Evolutionary conservation across 2,113 vertebrate species (phyloP).

Genomic region (Menidia beryllina): DNA sequence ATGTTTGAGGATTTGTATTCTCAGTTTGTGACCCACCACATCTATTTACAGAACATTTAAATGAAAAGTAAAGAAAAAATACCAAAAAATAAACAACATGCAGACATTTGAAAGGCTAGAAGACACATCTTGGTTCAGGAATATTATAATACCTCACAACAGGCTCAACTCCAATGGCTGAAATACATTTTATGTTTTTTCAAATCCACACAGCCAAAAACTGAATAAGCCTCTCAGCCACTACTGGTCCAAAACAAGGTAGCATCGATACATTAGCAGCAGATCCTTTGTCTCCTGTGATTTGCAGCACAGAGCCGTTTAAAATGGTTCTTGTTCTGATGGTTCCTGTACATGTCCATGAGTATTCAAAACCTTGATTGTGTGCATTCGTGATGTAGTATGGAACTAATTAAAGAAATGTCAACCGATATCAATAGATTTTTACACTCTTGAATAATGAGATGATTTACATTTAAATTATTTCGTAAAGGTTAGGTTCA

Average conservation of each 20-base stretch:
- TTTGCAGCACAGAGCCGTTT: not conserved
- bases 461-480: not conserved
- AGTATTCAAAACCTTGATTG: not conserved
- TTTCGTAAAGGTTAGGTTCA: not conserved
- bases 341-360: not conserved
- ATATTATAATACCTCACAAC: not conserved
- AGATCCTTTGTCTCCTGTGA: not conserved
- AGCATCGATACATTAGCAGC: not conserved
- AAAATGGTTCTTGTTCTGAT: not conserved
- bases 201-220: not conserved
- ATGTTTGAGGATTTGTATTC: no score
- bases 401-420: conserved; percentile 7
- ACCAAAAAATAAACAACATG: no score
- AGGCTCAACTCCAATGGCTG: not conserved
- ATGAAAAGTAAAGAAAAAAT: no score
- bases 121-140: not conserved
- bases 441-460: not conserved
- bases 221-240: not conserved
- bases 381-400: not conserved
- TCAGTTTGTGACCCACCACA: no score
- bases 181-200: not conserved
- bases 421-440: not conserved
- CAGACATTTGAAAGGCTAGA: no score
- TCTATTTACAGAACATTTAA: no score
- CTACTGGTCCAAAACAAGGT: not conserved